Evolutionary conservation across 2,888 invertebrate genomes (phyloP).

Genomic region (Agriotes lineatus): DNA sequence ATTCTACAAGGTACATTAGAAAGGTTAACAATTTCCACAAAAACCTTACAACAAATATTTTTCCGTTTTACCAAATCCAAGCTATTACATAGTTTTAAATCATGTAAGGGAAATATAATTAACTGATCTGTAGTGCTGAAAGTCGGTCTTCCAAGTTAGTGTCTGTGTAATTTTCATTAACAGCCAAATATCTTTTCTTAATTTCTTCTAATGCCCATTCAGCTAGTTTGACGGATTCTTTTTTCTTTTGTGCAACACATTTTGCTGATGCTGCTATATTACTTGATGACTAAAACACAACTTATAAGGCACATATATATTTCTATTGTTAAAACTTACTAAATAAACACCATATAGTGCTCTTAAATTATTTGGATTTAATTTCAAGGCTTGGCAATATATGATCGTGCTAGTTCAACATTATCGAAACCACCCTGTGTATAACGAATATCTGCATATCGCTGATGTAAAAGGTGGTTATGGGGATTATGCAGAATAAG

Average conservation of each 20-base stretch:
- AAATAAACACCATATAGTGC: conserved; percentile 92
- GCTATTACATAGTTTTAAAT: not conserved
- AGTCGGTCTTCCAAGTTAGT: conserved; percentile 64
- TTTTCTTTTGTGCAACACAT: conserved; percentile 76
- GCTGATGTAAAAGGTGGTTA: conserved; percentile 92
- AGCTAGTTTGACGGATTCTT: conserved; percentile 78
- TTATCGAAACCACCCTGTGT: conserved; percentile 93
- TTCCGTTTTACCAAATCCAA: conserved; percentile 20
- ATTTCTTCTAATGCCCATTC: conserved; percentile 81
- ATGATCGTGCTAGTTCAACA: conserved; percentile 90
- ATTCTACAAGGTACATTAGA: conserved; percentile 16
- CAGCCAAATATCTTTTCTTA: conserved; percentile 69
- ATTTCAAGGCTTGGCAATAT: conserved; percentile 90
- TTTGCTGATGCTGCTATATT: conserved; percentile 75
- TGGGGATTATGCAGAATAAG: conserved; percentile 94
- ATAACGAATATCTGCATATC: conserved; percentile 92
- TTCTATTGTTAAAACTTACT: conserved; percentile 79
- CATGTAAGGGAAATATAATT: conserved; percentile 36
- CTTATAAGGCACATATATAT: not conserved
- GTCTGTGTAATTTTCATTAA: conserved; percentile 59
- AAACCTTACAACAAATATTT: conserved; percentile 22
- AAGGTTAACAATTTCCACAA: conserved; percentile 4
- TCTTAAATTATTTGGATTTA: conserved; percentile 91
- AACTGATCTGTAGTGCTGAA: conserved; percentile 67
- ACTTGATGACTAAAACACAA: conserved; percentile 69